A percentile compares a stretch with the other conserved stretches of the same genome.
Conservation (phyloP, 2,113 vertebrate genomes). For the Ciconia maguari region DNA sequence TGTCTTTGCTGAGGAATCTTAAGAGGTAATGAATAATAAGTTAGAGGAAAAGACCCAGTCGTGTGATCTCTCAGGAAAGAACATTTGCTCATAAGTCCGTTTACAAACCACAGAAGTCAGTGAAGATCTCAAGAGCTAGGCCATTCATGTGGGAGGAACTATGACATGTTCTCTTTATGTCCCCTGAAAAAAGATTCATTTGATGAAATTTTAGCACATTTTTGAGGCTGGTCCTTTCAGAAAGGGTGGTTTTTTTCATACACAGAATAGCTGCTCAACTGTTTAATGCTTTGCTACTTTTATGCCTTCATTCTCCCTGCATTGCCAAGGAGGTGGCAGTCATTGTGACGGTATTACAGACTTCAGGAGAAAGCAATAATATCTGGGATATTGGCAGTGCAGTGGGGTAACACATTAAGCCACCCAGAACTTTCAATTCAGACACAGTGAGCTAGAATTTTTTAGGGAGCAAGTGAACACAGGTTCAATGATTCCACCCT, state of each 20-base stretch:
- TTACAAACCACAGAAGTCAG: neutral
- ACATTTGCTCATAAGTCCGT: neutral
- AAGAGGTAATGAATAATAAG: constrained; percentile 32
- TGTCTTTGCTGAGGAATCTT: neutral
- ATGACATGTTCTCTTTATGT: neutral
- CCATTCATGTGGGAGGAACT: neutral
- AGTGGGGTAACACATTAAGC: neutral
- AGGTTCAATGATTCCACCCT: neutral
- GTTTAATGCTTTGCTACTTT: neutral
- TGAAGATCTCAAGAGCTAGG: neutral
- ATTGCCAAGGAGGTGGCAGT: neutral
- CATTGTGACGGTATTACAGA: neutral
- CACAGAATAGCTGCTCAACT: neutral
- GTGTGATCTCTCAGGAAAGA: neutral
- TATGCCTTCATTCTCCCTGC: neutral
- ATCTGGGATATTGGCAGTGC: neutral
- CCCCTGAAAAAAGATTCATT: neutral
- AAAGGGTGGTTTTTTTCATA: neutral
- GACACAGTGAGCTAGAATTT: neutral
- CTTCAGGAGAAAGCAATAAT: neutral
- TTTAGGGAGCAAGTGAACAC: neutral
- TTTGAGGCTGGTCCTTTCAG: neutral
- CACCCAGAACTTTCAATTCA: neutral
- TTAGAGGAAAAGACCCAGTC: neutral
- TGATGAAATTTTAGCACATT: neutral